Conservation (phyloP, 1,140 invertebrate genomes). For the Leptinotarsa lineolata region DNA sequence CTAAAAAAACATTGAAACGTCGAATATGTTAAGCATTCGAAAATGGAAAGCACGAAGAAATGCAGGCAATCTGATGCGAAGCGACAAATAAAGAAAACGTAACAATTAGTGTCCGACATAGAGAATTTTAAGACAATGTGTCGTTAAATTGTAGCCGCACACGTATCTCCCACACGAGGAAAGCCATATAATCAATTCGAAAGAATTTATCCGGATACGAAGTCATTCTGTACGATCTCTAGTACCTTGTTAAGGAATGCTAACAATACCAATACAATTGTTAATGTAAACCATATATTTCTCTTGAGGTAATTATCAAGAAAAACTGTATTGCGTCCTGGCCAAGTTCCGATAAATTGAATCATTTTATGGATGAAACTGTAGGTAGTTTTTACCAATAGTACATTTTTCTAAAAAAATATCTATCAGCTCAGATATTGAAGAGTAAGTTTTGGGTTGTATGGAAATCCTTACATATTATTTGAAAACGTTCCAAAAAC, state of each 20-base stretch:
- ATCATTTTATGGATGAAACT: too few relatives aligned
- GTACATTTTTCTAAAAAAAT: too few relatives aligned
- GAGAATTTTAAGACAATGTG: slow-evolving; percentile 21
- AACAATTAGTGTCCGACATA: slow-evolving; percentile 23
- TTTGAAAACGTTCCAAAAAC: too few relatives aligned
- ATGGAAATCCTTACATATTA: too few relatives aligned
- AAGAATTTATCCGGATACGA: slow-evolving; percentile 17
- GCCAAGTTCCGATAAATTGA: neutral
- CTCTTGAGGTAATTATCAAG: slow-evolving; percentile 8
- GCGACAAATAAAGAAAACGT: slow-evolving; percentile 22
- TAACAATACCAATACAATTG: slow-evolving; percentile 22
- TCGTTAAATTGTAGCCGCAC: slow-evolving; percentile 13
- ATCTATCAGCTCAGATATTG: too few relatives aligned
- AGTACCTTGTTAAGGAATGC: slow-evolving; percentile 23
- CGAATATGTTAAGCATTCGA: neutral
- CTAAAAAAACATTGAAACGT: too few relatives aligned
- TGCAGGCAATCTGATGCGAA: slow-evolving; percentile 3
- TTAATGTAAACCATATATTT: slow-evolving; percentile 15
- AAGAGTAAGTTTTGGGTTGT: too few relatives aligned
- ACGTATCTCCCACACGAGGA: slow-evolving; percentile 20
- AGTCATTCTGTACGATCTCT: slow-evolving; percentile 10
- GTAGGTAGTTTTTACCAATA: too few relatives aligned
- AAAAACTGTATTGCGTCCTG: slow-evolving; percentile 12
- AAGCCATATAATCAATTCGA: slow-evolving; percentile 8
- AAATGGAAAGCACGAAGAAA: neutral